phyloP scores from a whole-genome alignment of 53 echinoderm and acorn worm species.

The Patiria pectinifera region DNA sequence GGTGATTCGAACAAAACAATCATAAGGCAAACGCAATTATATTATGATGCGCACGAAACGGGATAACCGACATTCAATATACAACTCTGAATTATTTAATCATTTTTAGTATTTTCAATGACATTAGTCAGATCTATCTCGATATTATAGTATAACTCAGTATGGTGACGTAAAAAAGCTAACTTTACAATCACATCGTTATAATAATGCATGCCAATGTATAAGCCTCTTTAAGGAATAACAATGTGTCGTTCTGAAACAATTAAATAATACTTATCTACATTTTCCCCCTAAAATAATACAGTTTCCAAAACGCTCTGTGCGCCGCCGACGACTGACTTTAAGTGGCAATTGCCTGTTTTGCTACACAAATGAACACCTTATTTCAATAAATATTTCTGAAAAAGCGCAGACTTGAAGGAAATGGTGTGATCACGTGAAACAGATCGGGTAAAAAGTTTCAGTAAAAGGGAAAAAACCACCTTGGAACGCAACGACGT shows the following conservation, averaged over 20 bases:
- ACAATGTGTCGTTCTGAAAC: neutral
- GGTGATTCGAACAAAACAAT: no score
- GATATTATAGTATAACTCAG: slow-evolving; percentile 2
- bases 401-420: neutral
- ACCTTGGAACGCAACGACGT: neutral
- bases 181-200: slow-evolving; percentile 20
- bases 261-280: slow-evolving; percentile 23
- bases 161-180: slow-evolving; percentile 24
- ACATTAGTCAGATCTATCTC: slow-evolving; percentile 18
- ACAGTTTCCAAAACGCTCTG: neutral
- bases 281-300: slow-evolving; percentile 34
- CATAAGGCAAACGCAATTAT: no score
- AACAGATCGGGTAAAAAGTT: no score
- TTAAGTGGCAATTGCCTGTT: neutral
- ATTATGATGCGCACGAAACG: no score
- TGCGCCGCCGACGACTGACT: no score
- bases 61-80: neutral
- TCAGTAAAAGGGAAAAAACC: no score
- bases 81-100: slow-evolving; percentile 23
- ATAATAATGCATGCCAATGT: slow-evolving; percentile 40
- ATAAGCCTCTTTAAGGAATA: slow-evolving; percentile 12
- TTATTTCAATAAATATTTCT: slow-evolving; percentile 8
- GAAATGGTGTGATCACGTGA: no score
- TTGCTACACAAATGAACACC: neutral
- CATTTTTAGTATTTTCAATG: slow-evolving; percentile 19